A percentile compares a stretch with the other conserved stretches of the same genome.
These are phyloP conservation scores for Euborellia annulipes DNA, from an alignment of 1,140 invertebrate genomes.

Conservation along the genomic window DNA sequence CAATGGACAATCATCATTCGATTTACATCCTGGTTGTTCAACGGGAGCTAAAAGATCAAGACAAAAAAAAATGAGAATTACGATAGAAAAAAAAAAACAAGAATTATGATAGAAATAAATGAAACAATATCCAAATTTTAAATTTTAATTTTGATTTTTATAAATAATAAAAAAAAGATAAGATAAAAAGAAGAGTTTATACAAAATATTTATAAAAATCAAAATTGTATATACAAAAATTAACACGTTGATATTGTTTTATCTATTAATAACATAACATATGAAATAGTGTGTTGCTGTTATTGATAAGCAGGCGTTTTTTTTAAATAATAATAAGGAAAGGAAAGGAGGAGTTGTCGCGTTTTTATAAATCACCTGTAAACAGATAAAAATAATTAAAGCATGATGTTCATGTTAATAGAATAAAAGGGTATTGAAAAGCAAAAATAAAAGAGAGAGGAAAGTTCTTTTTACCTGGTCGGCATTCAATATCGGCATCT, in stretches of 20 bases:
- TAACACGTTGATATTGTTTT: neutral
- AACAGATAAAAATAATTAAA: no score
- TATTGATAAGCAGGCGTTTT: neutral
- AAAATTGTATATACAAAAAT: neutral
- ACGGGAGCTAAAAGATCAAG: slow-evolving; percentile 22
- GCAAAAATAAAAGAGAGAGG: no score
- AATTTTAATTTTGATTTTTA: neutral
- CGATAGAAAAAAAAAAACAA: neutral
- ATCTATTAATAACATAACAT: neutral
- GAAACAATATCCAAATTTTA: no score
- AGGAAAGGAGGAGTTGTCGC: no score
- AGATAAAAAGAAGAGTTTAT: no score
- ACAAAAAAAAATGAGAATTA: neutral
- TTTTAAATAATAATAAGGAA: no score
- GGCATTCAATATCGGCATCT: slow-evolving; percentile 68
- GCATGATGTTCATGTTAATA: slow-evolving; percentile 6
- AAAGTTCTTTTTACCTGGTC: slow-evolving; percentile 40
- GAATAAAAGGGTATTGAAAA: no score
- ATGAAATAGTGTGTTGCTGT: slow-evolving; percentile 2
- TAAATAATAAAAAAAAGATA: neutral
- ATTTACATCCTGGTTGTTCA: slow-evolving; percentile 44
- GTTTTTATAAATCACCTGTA: no score
- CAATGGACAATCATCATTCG: slow-evolving; percentile 50
- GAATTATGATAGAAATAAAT: neutral
- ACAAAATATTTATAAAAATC: neutral